phyloP scores from a whole-genome alignment of 1,140 invertebrate genomes.

The Cotesia vestalis region DNA sequence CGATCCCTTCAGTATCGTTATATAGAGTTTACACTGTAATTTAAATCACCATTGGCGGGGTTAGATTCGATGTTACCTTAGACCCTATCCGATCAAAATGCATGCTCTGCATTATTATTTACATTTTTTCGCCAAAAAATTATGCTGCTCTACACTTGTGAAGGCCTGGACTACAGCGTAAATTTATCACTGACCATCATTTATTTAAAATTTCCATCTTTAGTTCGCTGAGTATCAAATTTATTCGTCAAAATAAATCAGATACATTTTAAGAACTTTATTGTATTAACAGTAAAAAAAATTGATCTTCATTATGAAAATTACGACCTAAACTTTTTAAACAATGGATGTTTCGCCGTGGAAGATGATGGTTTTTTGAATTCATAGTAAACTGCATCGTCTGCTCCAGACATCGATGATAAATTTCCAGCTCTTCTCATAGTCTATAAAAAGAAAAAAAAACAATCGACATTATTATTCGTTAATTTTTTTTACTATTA shows the following conservation, averaged over 20 bases:
- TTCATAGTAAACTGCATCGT: slow-evolving; percentile 95
- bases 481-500: slow-evolving; percentile 2
- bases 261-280: not conserved
- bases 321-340: slow-evolving; percentile 90
- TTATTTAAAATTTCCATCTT: no score
- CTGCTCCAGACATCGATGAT: slow-evolving; percentile 92
- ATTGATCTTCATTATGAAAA: not conserved
- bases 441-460: slow-evolving; percentile 46
- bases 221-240: no score
- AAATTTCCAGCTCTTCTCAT: slow-evolving; percentile 77
- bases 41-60: not conserved
- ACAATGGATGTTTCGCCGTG: slow-evolving; percentile 86
- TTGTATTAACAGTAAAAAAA: not conserved
- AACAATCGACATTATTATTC: not conserved
- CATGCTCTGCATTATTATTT: no score
- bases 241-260: not conserved
- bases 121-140: no score
- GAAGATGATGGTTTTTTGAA: slow-evolving; percentile 71
- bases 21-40: not conserved
- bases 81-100: no score
- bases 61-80: no score
- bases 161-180: no score
- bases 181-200: no score
- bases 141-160: no score
- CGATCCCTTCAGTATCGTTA: no score